A percentile compares a stretch with the other conserved stretches of the same genome.
phyloP scores from a whole-genome alignment of 1,140 invertebrate genomes.

The Drosophila bipectinata region DNA sequence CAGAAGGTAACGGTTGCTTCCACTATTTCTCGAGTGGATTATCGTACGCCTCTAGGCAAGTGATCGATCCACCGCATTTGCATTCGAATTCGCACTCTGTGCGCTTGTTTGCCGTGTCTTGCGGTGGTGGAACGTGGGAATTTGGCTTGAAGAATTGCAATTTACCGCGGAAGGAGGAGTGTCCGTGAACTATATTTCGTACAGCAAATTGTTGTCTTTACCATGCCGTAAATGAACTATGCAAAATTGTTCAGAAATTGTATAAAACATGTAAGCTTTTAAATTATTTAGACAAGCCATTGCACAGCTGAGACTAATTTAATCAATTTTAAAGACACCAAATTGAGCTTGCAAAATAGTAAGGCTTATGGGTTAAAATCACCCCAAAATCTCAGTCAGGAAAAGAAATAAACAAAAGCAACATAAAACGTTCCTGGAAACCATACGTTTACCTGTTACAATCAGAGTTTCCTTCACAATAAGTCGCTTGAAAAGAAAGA shows the following conservation, averaged over 20 bases:
- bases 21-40: constrained; percentile 50
- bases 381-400: not conserved
- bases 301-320: constrained; percentile 36
- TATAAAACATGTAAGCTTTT: constrained; percentile 18
- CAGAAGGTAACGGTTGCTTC: constrained; percentile 53
- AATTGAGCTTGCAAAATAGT: constrained; percentile 2
- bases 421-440: not conserved
- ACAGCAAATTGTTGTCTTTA: constrained; percentile 67
- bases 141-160: constrained; percentile 51
- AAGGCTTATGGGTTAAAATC: not conserved
- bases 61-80: constrained; percentile 70
- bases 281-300: constrained; percentile 32
- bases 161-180: constrained; percentile 57
- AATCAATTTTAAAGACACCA: constrained; percentile 10
- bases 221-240: constrained; percentile 60
- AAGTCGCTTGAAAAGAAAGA: constrained; percentile 27
- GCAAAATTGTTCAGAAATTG: constrained; percentile 54
- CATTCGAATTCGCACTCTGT: constrained; percentile 33
- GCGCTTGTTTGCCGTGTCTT: constrained; percentile 14
- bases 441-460: constrained; percentile 11
- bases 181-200: constrained; percentile 68
- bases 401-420: not conserved
- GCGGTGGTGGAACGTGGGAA: constrained; percentile 74
- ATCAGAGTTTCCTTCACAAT: constrained; percentile 8
- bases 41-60: constrained; percentile 52